Base-by-base conservation (phyloP, 2,888 invertebrate species). In the Agrochola circellaris region DNA sequence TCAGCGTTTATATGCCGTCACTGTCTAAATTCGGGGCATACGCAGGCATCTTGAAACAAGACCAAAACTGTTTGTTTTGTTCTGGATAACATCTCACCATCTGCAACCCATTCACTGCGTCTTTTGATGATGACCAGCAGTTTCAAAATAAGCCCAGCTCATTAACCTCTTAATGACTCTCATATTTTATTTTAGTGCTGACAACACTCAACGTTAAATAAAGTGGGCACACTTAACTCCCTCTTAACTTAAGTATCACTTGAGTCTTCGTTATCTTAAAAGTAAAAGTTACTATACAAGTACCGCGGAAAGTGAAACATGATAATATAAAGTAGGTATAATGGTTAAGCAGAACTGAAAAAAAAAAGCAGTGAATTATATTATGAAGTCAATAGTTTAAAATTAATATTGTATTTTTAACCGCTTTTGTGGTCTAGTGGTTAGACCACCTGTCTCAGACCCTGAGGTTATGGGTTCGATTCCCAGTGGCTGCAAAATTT, bases 231-330 rank as follows among this genome's bases (percentile, higher is more conserved):
- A 77, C 77, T 77, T 66, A 60, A 84, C 65, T 75, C 58, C 26
- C 62, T 58, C 82, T 83, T 45, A 73, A 69, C 42, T 64, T 64
- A 82, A 82, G 82, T 79, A 83, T 81, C 83, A 70, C 77, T 83
- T 72, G 85, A 81, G 61, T 65, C 61, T 78, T 56, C 72, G 84
- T 76, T 84, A 80, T 75, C 79, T 54, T 75, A 83, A 84, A 83
- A 83, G 83, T 83, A 83, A 83, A 83, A 84, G 83, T 84, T 70
- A 81, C 78, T 73, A 3, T 66, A 51, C 68, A 56, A 73, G 85
- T 81, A 26, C 26, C n/a, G 65, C 65, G 30, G 58, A 84, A 77
- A 84, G 85, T 74, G 69, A 81, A 83, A 66, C 69, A 84, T 56
- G 23, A 30, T 60, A 60, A 26, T 69, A 69, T 42, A 65, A 76